Base-by-base conservation (phyloP, 2,797 vertebrate genomes). In the Saguinus oedipus region DNA sequence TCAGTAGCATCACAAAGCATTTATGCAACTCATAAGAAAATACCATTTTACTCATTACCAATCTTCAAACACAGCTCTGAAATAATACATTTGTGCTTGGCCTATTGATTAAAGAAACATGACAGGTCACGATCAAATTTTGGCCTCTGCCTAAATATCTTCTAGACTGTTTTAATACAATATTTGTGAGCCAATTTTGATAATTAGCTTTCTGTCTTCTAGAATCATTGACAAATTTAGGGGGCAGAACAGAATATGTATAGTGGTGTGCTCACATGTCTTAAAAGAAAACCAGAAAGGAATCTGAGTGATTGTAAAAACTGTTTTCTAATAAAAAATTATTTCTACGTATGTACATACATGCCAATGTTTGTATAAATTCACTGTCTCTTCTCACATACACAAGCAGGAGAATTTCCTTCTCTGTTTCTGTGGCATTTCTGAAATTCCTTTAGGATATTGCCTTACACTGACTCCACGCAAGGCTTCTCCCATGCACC, bases 1-100 rank as follows among this genome's bases (percentile, higher is more conserved):
- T 94, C 64, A 93, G 93, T 74, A 88, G 90, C 44, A 90, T 78
- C 74, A 78, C 84, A 89, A 89, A 92, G 88, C 92, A 91, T 93
- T 95, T 93, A 85, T 17, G 17, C 70, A 95, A 84, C 64, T 68
- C 78, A 89, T 80, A 81, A 70, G 72, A 97, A 97, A 96, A 74
- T 64, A 80, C 27, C 20, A 19, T 96, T 93, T 93, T 90, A 44
- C 81, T 78, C 55, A 95, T 75, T 61, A 48, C 68, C 46, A 92
- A 57, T n/a, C 44, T 95, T 92, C 53, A 86, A 81, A 86, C 27
- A 26, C 1, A 46, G 30, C 30, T 93, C 85, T 39, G 33, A 94
- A 92, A 81, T 36, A 88, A 42, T 22, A 55, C 76, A 36, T 91
- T 96, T 93, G 26, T 84, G 75, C 46, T 33, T 80, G 76, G 36